phyloP scores from a whole-genome alignment of 2,888 invertebrate genomes.

The Tryphoninae sp. region DNA sequence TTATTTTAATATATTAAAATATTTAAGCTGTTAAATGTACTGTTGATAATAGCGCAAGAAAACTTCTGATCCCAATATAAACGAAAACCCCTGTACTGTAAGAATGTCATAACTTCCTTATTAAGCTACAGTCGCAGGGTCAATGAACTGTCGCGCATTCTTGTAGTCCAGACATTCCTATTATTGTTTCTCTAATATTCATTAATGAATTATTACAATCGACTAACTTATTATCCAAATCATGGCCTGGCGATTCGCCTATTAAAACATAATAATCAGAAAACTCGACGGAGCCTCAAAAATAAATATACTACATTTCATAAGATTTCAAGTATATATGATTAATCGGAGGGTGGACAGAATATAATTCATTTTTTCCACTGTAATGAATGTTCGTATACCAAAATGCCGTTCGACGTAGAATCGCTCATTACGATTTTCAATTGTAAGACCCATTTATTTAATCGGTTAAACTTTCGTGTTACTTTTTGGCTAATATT shows the following conservation, averaged over 20 bases:
- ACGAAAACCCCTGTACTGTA: conserved; percentile 8
- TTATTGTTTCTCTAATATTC: conserved; percentile 1
- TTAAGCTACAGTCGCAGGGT: not conserved
- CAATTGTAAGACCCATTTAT: too few species aligned
- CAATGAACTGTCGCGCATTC: not conserved
- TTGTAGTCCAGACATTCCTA: not conserved
- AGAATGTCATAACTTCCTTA: conserved; percentile 12
- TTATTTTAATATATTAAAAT: conserved; percentile 26
- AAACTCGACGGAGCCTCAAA: not conserved
- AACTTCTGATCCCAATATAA: conserved; percentile 34
- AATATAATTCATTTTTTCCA: not conserved
- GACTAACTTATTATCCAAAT: not conserved
- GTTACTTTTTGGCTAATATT: too few species aligned
- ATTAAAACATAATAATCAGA: not conserved
- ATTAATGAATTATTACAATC: not conserved
- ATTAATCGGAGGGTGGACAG: not conserved
- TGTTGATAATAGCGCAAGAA: conserved; percentile 36
- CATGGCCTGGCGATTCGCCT: not conserved
- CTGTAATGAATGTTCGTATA: not conserved
- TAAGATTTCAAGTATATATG: not conserved
- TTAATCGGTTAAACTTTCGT: too few species aligned
- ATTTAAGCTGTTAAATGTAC: conserved; percentile 27
- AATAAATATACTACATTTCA: too few species aligned
- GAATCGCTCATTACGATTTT: too few species aligned
- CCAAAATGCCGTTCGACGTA: not conserved